Conservation (phyloP, 2,113 vertebrate species). For the Mesoclemmys tuberculata region DNA sequence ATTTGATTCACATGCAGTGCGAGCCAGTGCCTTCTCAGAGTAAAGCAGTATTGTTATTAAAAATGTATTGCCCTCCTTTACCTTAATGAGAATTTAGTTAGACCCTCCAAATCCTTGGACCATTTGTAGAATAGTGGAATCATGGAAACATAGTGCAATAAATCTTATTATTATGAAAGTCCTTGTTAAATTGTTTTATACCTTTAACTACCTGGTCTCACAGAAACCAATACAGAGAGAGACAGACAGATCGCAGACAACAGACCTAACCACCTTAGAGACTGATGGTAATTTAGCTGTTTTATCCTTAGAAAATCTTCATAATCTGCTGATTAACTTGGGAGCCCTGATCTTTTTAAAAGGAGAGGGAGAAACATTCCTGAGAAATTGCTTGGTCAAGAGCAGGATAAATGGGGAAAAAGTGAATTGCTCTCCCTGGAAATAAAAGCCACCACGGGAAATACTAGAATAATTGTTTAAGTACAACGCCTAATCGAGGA, state of each 20-base stretch:
- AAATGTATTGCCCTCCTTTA: neutral
- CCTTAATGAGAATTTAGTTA: constrained; percentile 10
- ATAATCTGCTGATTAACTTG: neutral
- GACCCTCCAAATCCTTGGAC: neutral
- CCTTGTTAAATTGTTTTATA: neutral
- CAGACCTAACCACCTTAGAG: neutral
- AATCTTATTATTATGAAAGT: neutral
- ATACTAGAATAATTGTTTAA: neutral
- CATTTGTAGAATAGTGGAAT: constrained; percentile 28
- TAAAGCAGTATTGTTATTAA: neutral
- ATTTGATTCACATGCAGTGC: constrained; percentile 24
- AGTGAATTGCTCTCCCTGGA: neutral
- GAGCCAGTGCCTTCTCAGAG: neutral
- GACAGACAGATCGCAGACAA: neutral
- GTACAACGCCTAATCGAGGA: neutral
- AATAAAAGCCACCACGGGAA: neutral
- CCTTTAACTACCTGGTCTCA: neutral
- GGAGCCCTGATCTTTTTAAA: neutral
- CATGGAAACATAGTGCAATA: neutral
- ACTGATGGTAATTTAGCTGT: neutral
- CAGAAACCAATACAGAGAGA: neutral
- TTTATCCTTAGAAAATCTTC: constrained; percentile 4
- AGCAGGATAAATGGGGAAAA: neutral
- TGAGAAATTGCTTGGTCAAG: neutral
- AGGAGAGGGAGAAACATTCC: neutral